Percentiles rank a stretch among this genome's conserved stretches.
Evolutionary conservation across 2,113 vertebrate species (phyloP).

Genomic region (Phrynosoma platyrhinos): DNA sequence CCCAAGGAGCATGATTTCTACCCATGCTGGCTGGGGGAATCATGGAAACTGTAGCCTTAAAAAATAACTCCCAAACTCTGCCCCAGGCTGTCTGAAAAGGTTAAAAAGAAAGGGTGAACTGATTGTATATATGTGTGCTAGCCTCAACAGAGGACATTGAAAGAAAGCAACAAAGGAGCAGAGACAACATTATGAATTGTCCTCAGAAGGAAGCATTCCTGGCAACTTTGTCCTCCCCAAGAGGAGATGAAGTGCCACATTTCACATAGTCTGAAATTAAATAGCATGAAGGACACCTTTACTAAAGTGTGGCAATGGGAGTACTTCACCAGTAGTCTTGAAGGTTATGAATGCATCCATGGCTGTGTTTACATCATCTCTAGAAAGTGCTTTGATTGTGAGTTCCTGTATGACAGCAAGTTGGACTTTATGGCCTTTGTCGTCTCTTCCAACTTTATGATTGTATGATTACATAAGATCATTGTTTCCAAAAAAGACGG

Average conservation of each 20-base stretch:
- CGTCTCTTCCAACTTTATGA: too few relatives aligned
- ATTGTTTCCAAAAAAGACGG: background rate
- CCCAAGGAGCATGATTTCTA: too few relatives aligned
- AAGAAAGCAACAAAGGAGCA: background rate
- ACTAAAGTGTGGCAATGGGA: too few relatives aligned
- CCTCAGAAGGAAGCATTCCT: background rate
- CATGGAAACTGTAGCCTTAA: too few relatives aligned
- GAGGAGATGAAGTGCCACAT: background rate
- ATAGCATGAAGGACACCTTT: background rate
- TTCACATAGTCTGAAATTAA: background rate
- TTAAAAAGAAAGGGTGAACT: background rate
- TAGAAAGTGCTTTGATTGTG: too few relatives aligned
- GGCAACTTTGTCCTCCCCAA: background rate
- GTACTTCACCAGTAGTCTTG: background rate
- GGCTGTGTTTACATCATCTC: background rate
- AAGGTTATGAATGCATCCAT: background rate
- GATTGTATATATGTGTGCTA: background rate
- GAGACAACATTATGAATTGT: background rate
- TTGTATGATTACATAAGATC: background rate
- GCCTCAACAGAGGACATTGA: background rate
- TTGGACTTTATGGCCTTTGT: too few relatives aligned
- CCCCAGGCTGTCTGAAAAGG: background rate
- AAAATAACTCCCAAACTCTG: too few relatives aligned
- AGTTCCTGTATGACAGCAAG: too few relatives aligned
- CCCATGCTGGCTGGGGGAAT: background rate